phyloP scores from a whole-genome alignment of 92 coral and sea anemone species.

The Phymanthus crucifer region DNA sequence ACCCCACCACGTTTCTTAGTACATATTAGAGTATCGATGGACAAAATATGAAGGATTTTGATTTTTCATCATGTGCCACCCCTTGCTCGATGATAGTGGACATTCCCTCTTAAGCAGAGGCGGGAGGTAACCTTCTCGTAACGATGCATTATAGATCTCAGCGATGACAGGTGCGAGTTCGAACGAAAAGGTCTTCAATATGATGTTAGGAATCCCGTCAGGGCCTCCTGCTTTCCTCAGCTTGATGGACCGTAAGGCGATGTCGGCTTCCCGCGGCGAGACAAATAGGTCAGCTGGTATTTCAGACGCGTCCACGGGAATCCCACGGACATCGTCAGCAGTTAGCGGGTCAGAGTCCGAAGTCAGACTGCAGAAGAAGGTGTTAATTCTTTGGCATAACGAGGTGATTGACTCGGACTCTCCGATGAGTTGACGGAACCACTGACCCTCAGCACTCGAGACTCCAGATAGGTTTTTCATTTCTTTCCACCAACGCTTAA shows the following conservation, averaged over 20 bases:
- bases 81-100: too few relatives aligned
- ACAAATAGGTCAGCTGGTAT: constrained; percentile 33
- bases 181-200: constrained; percentile 32
- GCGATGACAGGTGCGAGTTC: constrained; percentile 12
- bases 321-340: constrained; percentile 33
- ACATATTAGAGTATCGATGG: too few relatives aligned
- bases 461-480: constrained; percentile 26
- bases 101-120: constrained; percentile 24
- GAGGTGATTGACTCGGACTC: constrained; percentile 24
- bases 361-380: constrained; percentile 31
- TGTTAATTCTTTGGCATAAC: constrained; percentile 36
- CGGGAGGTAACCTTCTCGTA: constrained; percentile 14
- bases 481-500: constrained; percentile 45
- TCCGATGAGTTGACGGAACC: constrained; percentile 29
- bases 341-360: constrained; percentile 26
- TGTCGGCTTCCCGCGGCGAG: constrained; percentile 37
- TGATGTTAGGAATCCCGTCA: constrained; percentile 27
- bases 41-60: too few relatives aligned
- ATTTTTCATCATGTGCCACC: too few relatives aligned
- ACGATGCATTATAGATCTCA: neutral
- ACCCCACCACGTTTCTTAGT: constrained; percentile 10
- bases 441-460: constrained; percentile 41
- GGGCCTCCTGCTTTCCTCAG: constrained; percentile 36
- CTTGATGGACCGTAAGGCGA: constrained; percentile 44
- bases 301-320: constrained; percentile 45